Evolutionary conservation across 2,888 invertebrate genomes (phyloP).

Genomic region (Machimus rusticus): DNA sequence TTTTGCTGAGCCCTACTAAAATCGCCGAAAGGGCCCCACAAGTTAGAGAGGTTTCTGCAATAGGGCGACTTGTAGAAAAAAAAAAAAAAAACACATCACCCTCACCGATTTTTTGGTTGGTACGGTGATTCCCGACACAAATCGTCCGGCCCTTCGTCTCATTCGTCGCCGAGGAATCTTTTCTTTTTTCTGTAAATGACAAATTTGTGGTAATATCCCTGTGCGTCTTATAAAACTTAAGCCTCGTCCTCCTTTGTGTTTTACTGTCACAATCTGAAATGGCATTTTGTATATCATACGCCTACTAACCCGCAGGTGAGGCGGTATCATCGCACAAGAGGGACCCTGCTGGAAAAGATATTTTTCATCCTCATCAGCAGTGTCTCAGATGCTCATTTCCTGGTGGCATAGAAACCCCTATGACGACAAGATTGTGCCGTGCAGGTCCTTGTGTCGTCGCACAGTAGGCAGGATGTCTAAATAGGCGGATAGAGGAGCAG

Average conservation of each 20-base stretch:
- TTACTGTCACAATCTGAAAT: not conserved
- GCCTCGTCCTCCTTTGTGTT: not conserved
- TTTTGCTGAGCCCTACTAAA: not conserved
- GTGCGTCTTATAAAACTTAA: constrained; percentile 1
- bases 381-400: constrained; percentile 26
- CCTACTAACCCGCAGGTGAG: constrained; percentile 13
- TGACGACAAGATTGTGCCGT: not conserved
- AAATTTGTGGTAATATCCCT: constrained; percentile 18
- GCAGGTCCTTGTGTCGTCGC: not conserved
- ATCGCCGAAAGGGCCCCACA: not conserved
- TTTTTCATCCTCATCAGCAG: constrained; percentile 25
- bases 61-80: not conserved
- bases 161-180: not conserved
- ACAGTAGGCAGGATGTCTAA: not conserved
- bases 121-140: not conserved
- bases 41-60: not conserved
- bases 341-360: not conserved
- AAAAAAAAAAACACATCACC: not conserved
- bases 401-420: constrained; percentile 11
- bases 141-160: not conserved
- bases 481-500: not conserved
- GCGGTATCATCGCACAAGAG: not conserved
- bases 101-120: not conserved
- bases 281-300: not conserved
- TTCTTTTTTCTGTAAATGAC: not conserved